phyloP scores from a whole-genome alignment of 2,113 vertebrate species.

The Chrysemys picta region DNA sequence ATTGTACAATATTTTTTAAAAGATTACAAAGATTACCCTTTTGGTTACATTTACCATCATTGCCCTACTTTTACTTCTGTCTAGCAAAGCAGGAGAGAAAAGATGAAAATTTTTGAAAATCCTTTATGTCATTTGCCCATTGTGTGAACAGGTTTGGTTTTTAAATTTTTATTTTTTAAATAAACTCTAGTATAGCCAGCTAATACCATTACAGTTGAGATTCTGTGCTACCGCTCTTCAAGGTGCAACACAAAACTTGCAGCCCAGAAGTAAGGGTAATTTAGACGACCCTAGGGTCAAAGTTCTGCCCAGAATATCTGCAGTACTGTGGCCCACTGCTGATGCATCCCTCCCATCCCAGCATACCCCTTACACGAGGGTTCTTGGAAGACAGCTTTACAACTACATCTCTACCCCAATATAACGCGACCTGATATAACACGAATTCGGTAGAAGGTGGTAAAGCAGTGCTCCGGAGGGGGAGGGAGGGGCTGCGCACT shows the following conservation, averaged over 20 bases:
- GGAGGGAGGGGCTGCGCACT: too few relatives aligned
- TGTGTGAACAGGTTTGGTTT: not conserved
- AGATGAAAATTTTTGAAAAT: not conserved
- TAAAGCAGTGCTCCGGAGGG: too few relatives aligned
- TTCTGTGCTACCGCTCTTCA: not conserved
- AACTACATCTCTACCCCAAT: too few relatives aligned
- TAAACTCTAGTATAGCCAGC: not conserved
- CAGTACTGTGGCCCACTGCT: not conserved
- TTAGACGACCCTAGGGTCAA: rapidly evolving
- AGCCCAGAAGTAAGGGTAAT: not conserved
- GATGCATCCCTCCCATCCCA: not conserved
- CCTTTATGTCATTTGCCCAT: not conserved
- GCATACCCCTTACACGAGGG: not conserved
- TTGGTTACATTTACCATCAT: not conserved
- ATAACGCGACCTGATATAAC: too few relatives aligned
- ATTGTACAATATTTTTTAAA: not conserved
- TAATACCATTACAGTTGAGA: not conserved
- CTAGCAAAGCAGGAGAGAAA: not conserved
- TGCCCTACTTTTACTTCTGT: not conserved
- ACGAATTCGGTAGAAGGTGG: too few relatives aligned
- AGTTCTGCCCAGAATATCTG: not conserved
- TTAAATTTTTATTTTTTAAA: not conserved
- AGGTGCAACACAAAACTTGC: not conserved
- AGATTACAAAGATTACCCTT: not conserved
- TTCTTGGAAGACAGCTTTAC: rapidly evolving